These are phyloP conservation scores for Apostichopus parvimensis DNA, from an alignment of 35 echinoderm and acorn worm genomes.

Conservation along the genomic window DNA sequence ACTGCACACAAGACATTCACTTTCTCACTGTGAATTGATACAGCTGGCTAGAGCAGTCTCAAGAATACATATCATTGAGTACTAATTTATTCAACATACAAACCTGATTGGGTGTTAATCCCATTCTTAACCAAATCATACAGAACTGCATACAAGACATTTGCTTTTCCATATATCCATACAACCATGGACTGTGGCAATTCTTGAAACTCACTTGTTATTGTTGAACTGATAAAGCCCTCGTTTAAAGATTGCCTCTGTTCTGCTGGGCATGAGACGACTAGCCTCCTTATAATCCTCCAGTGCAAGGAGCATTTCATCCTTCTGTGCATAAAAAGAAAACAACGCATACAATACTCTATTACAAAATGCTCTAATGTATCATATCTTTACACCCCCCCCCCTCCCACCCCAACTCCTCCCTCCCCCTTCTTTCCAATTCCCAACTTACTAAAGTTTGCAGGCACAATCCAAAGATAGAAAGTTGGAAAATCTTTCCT, in stretches of 20 bases:
- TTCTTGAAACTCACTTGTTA: constrained; percentile 73
- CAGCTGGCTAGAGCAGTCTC: no score
- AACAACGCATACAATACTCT: no score
- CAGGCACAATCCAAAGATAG: no score
- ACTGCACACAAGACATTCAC: neutral
- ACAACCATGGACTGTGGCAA: no score
- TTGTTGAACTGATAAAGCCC: constrained; percentile 95
- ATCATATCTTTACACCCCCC: no score
- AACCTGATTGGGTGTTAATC: neutral
- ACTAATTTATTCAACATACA: neutral
- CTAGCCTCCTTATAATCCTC: constrained; percentile 96
- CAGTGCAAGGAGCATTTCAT: constrained; percentile 92
- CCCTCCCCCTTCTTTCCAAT: no score
- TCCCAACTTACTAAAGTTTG: no score
- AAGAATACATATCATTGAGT: neutral
- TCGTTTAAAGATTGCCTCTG: constrained; percentile 91
- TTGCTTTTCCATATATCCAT: neutral
- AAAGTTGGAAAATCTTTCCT: no score
- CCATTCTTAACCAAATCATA: neutral
- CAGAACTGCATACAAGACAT: neutral
- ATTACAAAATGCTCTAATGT: no score
- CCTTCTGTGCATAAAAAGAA: constrained; percentile 53
- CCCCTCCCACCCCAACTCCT: no score
- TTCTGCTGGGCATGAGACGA: constrained; percentile 95
- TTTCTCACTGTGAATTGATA: no score